Evolutionary conservation across 1,140 invertebrate genomes (phyloP).

Genomic region (Coboldia fuscipes): DNA sequence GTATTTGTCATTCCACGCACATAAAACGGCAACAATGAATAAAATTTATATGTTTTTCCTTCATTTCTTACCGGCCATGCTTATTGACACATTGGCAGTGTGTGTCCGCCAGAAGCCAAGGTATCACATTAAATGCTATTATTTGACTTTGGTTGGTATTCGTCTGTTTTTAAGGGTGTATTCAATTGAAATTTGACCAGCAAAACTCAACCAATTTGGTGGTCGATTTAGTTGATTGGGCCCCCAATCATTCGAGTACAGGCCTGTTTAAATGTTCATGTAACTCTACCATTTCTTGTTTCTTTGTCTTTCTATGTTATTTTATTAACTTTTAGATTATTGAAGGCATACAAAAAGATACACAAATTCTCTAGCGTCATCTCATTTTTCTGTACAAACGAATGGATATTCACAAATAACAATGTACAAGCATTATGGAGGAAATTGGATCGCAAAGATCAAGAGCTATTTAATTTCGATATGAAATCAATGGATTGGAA

Average conservation of each 20-base stretch:
- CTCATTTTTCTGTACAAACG: slow-evolving; percentile 41
- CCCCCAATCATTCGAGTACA: too few relatives aligned
- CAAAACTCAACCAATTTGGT: too few relatives aligned
- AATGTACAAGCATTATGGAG: slow-evolving; percentile 32
- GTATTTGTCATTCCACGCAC: slow-evolving; percentile 28
- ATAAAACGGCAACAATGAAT: slow-evolving; percentile 26
- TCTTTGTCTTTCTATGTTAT: too few relatives aligned
- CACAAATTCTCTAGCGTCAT: slow-evolving; percentile 43
- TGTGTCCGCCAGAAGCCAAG: slow-evolving; percentile 37
- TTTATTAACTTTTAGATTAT: slow-evolving; percentile 21
- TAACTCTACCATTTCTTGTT: too few relatives aligned
- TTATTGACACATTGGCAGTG: slow-evolving; percentile 32
- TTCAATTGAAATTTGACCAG: too few relatives aligned
- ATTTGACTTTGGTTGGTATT: too few relatives aligned
- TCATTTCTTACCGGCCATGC: slow-evolving; percentile 38
- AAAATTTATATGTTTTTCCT: slow-evolving; percentile 26
- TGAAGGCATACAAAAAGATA: slow-evolving; percentile 48
- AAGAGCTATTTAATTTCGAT: slow-evolving; percentile 37
- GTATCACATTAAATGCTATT: slow-evolving; percentile 18
- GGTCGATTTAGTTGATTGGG: too few relatives aligned
- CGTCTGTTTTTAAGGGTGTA: too few relatives aligned
- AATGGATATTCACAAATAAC: slow-evolving; percentile 45
- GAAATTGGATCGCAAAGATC: slow-evolving; percentile 30
- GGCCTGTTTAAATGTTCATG: too few relatives aligned
- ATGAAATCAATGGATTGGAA: slow-evolving; percentile 45